A percentile compares a stretch with the other conserved stretches of the same genome.
Evolutionary conservation across 64 coral and sea anemone species (phyloP).

Genomic region (Porites lutea): DNA sequence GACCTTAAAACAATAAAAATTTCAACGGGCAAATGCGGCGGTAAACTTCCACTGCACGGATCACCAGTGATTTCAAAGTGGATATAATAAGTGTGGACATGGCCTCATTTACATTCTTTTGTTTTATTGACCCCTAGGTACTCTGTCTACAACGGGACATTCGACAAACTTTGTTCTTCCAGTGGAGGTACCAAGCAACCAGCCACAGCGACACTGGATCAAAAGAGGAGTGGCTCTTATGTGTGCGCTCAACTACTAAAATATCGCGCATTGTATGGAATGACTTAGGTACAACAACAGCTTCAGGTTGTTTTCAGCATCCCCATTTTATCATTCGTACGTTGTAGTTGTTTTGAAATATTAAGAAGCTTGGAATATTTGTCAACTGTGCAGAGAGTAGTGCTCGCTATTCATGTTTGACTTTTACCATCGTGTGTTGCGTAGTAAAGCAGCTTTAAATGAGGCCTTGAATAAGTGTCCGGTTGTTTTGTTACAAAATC

Average conservation of each 20-base stretch:
- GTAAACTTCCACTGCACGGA: no score
- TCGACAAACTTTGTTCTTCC: constrained; percentile 98
- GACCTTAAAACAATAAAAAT: no score
- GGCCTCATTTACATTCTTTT: background rate
- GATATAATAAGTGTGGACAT: background rate
- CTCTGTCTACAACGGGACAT: constrained; percentile 95
- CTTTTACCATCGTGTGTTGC: no score
- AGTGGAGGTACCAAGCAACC: constrained; percentile 89
- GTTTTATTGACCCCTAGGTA: constrained; percentile 64
- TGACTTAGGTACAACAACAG: background rate
- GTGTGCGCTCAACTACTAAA: constrained; percentile 96
- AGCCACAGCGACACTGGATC: constrained; percentile 94
- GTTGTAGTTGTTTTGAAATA: background rate
- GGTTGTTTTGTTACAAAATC: no score
- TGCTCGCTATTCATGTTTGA: no score
- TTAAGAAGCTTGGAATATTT: background rate
- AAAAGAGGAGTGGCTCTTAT: constrained; percentile 97
- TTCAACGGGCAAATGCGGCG: no score
- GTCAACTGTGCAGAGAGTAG: background rate
- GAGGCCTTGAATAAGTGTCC: no score
- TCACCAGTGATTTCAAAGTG: background rate
- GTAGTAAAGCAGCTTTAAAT: no score
- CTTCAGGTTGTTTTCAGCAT: no score
- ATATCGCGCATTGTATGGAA: background rate
- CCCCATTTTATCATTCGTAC: background rate